Percentiles rank a stretch among this genome's conserved stretches.
These are phyloP conservation scores for Zeugodacus cucurbitae DNA, from an alignment of 1,140 invertebrate species.

Conservation along the genomic window DNA sequence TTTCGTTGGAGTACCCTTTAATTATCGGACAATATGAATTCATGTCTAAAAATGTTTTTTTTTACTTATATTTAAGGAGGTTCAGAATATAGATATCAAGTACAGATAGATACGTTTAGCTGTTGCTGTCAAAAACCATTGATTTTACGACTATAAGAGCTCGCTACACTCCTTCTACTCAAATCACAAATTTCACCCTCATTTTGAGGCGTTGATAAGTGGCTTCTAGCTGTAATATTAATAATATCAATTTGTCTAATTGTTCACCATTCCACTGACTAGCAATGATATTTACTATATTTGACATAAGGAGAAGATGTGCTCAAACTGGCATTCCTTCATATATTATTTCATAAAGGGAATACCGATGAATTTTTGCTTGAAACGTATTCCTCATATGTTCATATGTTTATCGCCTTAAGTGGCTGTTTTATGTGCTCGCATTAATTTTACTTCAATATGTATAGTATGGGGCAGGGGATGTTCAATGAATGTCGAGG, in stretches of 20 bases:
- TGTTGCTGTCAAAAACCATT: too few species aligned
- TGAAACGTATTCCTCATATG: background rate
- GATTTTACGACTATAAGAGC: too few species aligned
- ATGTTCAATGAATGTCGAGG: background rate
- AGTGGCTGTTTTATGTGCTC: background rate
- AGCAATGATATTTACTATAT: background rate
- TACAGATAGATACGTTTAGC: too few species aligned
- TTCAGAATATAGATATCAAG: too few species aligned
- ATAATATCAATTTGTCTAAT: background rate
- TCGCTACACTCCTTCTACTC: too few species aligned
- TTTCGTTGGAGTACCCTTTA: too few species aligned
- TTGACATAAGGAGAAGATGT: background rate
- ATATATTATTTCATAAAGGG: background rate
- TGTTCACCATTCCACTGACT: background rate
- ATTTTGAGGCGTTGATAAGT: background rate
- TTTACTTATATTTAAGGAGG: too few species aligned
- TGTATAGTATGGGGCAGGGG: background rate
- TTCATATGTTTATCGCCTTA: constrained; percentile 11
- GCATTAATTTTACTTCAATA: background rate
- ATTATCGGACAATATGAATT: too few species aligned
- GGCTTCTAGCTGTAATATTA: background rate
- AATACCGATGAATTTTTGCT: background rate
- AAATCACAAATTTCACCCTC: background rate
- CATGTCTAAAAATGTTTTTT: too few species aligned
- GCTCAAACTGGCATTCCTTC: background rate